A percentile compares a stretch with the other conserved stretches of the same genome.
phyloP scores from a whole-genome alignment of 2,888 invertebrate genomes.

The Tenthredo notha region DNA sequence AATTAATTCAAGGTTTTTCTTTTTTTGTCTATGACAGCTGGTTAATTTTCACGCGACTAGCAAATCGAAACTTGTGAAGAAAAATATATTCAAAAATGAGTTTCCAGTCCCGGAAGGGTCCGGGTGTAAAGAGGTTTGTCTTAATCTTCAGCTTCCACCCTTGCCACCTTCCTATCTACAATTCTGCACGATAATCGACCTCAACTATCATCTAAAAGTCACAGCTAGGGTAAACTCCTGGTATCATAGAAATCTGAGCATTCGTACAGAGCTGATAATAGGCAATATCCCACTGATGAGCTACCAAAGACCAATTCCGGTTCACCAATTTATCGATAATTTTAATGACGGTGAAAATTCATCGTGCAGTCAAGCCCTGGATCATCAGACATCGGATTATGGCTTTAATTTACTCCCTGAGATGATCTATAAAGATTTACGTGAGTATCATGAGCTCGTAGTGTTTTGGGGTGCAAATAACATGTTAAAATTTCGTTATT shows the following conservation, averaged over 20 bases:
- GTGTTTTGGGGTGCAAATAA: no score
- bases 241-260: constrained; percentile 28
- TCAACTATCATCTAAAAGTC: constrained; percentile 35
- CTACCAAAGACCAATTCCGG: constrained; percentile 16
- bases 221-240: background rate
- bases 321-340: no score
- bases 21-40: background rate
- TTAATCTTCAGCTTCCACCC: constrained; percentile 13
- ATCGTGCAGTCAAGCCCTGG: background rate
- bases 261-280: background rate
- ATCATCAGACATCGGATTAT: background rate
- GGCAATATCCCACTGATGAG: constrained; percentile 31
- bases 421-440: constrained; percentile 5
- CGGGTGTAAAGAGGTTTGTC: constrained; percentile 15
- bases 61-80: constrained; percentile 5
- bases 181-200: constrained; percentile 29
- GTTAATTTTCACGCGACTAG: background rate
- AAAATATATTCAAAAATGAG: constrained; percentile 16
- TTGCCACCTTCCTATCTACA: constrained; percentile 23
- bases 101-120: background rate
- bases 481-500: no score
- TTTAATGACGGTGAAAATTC: no score
- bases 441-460: background rate
- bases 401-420: background rate
- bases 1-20: background rate